Evolutionary conservation across 2,797 vertebrate species (phyloP).

Genomic region (Allobates femoralis): DNA sequence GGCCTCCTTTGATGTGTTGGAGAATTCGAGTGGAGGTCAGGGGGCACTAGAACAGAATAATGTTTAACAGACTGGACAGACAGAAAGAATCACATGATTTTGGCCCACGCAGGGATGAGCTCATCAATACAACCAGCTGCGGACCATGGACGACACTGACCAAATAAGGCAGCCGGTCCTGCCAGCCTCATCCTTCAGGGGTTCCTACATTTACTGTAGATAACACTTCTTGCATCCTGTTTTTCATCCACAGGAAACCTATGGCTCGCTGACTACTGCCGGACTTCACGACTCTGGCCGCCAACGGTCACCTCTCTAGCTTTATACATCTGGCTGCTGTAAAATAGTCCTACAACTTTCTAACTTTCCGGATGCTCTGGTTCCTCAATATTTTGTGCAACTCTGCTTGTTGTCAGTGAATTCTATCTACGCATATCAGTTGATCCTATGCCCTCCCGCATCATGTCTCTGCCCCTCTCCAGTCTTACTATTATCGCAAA

Average conservation of each 20-base stretch:
- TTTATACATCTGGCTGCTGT: too few species aligned
- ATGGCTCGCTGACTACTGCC: background rate
- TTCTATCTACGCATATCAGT: too few species aligned
- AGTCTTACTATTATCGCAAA: too few species aligned
- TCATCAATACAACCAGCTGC: slow-evolving; percentile 78
- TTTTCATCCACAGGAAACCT: slow-evolving; percentile 65
- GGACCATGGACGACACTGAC: slow-evolving; percentile 78
- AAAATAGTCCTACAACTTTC: background rate
- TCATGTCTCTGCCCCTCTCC: too few species aligned
- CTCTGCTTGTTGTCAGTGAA: background rate
- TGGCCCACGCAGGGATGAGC: slow-evolving; percentile 74
- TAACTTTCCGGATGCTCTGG: background rate
- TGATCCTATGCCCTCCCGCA: too few species aligned
- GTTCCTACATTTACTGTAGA: slow-evolving; percentile 71
- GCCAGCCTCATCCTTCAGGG: slow-evolving; percentile 78
- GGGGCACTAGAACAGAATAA: slow-evolving; percentile 62
- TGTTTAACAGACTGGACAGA: slow-evolving; percentile 67
- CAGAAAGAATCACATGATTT: slow-evolving; percentile 68
- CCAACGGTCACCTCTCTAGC: too few species aligned
- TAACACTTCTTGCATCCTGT: slow-evolving; percentile 71
- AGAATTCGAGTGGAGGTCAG: slow-evolving; percentile 65
- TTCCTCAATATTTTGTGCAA: background rate
- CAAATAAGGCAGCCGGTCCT: slow-evolving; percentile 83
- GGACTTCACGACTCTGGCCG: background rate
- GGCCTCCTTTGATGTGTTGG: slow-evolving; percentile 68